Evolutionary conservation across 2,888 invertebrate species (phyloP).

Genomic region (Chalcosyrphus nemorum): DNA sequence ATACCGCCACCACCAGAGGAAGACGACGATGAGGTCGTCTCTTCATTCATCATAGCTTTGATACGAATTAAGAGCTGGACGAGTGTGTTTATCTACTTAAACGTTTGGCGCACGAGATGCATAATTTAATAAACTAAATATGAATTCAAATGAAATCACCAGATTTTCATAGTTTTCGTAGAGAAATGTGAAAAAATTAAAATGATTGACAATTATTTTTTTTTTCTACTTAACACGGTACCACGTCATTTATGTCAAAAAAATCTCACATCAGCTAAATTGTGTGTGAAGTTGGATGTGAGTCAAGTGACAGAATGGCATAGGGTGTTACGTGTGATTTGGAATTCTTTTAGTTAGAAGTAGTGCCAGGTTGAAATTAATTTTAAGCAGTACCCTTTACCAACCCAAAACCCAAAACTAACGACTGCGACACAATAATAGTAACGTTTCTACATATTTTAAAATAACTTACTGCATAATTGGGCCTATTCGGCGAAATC

Average conservation of each 20-base stretch:
- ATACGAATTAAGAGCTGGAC: conserved; percentile 25
- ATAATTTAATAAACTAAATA: conserved; percentile 52
- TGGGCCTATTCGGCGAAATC: too few relatives aligned
- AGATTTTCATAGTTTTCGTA: conserved; percentile 50
- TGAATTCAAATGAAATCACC: conserved; percentile 45
- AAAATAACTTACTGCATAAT: too few relatives aligned
- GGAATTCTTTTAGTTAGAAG: too few relatives aligned
- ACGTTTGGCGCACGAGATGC: conserved; percentile 51
- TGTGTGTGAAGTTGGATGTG: conserved; percentile 46
- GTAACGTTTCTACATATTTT: too few relatives aligned
- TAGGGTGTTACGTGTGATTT: conserved; percentile 28
- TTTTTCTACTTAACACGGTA: conserved; percentile 47
- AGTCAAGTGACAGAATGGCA: neutral
- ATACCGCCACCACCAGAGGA: conserved; percentile 78
- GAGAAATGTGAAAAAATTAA: conserved; percentile 42
- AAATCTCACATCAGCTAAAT: conserved; percentile 22
- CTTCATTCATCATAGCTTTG: conserved; percentile 81
- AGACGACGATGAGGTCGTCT: conserved; percentile 77
- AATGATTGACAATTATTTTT: conserved; percentile 43
- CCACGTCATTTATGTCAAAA: conserved; percentile 72
- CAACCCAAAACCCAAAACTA: too few relatives aligned
- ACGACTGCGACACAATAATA: too few relatives aligned
- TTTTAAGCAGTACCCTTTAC: too few relatives aligned
- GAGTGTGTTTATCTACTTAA: conserved; percentile 45
- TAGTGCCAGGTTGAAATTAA: too few relatives aligned